Evolutionary conservation across 2,113 vertebrate species (phyloP).

Genomic region (Casuarius casuarius): DNA sequence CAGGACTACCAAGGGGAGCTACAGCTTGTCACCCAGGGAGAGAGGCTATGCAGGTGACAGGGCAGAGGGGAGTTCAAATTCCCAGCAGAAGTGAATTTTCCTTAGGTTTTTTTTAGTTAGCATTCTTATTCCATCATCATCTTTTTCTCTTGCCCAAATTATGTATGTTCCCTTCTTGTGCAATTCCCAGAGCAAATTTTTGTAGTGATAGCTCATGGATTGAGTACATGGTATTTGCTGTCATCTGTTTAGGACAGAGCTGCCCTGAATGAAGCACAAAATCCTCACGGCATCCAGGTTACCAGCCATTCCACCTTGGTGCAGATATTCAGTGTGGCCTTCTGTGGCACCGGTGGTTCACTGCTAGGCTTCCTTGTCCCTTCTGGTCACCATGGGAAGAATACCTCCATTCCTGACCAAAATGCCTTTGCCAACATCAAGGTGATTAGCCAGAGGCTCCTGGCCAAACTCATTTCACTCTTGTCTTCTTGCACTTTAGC

Average conservation of each 20-base stretch:
- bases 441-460: neutral
- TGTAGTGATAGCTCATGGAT: neutral
- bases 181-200: neutral
- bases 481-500: neutral
- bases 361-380: neutral
- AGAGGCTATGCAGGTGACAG: no score
- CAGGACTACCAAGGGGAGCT: no score
- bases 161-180: neutral
- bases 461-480: neutral
- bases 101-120: neutral
- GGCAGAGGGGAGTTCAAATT: neutral
- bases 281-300: fast-evolving
- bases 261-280: neutral
- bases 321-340: neutral
- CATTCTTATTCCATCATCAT: neutral
- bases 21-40: neutral
- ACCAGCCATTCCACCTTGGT: neutral
- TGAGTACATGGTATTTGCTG: fast-evolving
- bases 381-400: neutral
- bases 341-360: neutral
- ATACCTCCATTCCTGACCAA: neutral
- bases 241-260: neutral
- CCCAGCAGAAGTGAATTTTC: neutral
- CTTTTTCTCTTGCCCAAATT: neutral
- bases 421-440: neutral